Base-by-base conservation (phyloP, 2,888 invertebrate species). In the Stomorhina lunata region DNA sequence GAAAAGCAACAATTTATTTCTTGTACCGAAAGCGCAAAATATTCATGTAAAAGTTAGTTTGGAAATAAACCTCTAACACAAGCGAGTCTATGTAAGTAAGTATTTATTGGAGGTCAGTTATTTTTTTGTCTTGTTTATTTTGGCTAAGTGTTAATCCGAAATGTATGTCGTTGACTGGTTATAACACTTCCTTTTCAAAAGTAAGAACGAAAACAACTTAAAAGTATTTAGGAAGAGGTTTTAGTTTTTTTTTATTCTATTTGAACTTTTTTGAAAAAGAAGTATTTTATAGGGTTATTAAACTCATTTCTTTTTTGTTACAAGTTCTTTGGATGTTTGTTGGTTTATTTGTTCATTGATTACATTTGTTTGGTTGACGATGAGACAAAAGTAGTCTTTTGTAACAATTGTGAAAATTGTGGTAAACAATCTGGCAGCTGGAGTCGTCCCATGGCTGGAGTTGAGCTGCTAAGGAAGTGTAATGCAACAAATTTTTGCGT, bases 401-500 rank as follows among this genome's bases (percentile, higher is more conserved):
- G 63, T 65, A 69, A 65, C 73, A 73, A 75, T 75, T 79, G 79
- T 65, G 50, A 71, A 78, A 79, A 82, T n/a, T 82, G 81, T 75
- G 79, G 73, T 71, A 71, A 75, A 59, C 69, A 75, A 69, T 75
- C 75, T 79, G 78, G 81, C 81, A 82, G 79, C 81, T 79, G 81
- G 61, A 68, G 72, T 65, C n/a, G n/a, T n/a, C 63, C 45, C 57
- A 59, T 48, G 27, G 37, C 65, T 57, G 48, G 9, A 59, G 32
- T 55, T 45, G n/a, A n/a, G n/a, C 40, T 63, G 69, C 65, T 71
- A 79, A 79, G 75, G 75, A 82, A 79, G 81, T 82, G 79, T 71
- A 79, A 82, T 79, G 79, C 79, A 79, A 82, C 81, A 82, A 82
- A 82, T 82, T 82, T 82, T 78, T 75, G 81, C 79, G 79, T 79